Conservation (phyloP, 2,113 vertebrate species). For the Myxocyprinus asiaticus region DNA sequence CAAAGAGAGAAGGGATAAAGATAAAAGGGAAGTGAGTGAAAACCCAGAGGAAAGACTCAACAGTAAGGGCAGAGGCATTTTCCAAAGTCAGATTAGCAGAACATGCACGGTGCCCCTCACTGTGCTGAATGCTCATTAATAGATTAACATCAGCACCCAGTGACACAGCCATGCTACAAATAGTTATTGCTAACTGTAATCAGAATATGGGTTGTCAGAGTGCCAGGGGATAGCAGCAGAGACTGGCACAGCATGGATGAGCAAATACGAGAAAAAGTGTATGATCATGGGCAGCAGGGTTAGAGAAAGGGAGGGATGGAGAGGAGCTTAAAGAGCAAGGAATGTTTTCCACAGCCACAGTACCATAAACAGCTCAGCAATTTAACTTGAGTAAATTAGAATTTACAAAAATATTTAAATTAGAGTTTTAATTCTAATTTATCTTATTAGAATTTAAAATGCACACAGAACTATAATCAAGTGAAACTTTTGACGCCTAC, state of each 20-base stretch:
- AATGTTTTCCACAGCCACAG: too few relatives aligned
- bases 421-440: too few relatives aligned
- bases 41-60: neutral
- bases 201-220: constrained; percentile 24
- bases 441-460: too few relatives aligned
- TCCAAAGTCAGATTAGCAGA: constrained; percentile 21
- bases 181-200: constrained; percentile 33
- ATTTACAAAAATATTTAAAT: too few relatives aligned
- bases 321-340: too few relatives aligned
- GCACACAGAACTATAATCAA: neutral
- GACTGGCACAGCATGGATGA: neutral
- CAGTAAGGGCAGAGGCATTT: constrained; percentile 2
- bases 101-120: neutral
- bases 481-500: neutral
- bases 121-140: constrained; percentile 32
- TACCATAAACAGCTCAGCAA: too few relatives aligned
- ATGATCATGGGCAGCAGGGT: neutral
- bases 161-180: neutral
- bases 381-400: too few relatives aligned
- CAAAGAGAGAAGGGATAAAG: neutral
- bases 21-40: neutral
- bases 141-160: constrained; percentile 26
- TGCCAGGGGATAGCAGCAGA: constrained; percentile 15
- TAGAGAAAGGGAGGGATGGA: neutral
- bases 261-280: neutral